phyloP scores from a whole-genome alignment of 2,888 invertebrate genomes.

The Lasius fuliginosus region DNA sequence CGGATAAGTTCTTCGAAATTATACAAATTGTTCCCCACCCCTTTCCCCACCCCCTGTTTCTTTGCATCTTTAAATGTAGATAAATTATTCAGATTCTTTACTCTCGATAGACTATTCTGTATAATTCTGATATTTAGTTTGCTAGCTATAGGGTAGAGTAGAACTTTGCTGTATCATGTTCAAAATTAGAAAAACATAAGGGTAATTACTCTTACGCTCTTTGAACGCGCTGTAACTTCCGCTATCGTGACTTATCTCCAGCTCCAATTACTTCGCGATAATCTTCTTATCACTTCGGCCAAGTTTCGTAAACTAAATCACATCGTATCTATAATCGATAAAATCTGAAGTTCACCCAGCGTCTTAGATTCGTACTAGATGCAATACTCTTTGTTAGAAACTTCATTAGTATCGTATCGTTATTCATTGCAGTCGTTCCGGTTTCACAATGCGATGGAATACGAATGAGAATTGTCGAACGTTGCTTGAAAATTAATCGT shows the following conservation, averaged over 20 bases:
- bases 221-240: neutral
- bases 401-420: conserved; percentile 17
- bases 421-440: neutral
- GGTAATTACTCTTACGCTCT: conserved; percentile 20
- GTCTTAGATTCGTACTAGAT: neutral
- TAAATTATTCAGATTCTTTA: neutral
- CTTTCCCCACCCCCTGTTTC: no score
- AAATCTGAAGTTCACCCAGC: neutral
- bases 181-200: neutral
- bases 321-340: neutral
- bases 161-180: neutral
- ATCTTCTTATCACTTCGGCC: conserved; percentile 4
- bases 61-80: neutral
- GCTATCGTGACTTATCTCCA: neutral
- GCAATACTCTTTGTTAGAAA: neutral
- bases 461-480: conserved; percentile 13
- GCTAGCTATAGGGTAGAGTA: neutral
- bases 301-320: conserved; percentile 4
- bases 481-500: conserved; percentile 33
- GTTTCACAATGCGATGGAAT: neutral
- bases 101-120: neutral
- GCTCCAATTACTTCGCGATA: conserved; percentile 18
- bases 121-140: neutral
- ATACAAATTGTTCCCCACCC: neutral
- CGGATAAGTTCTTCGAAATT: conserved; percentile 5